Conservation (phyloP, 2,888 invertebrate species). For the Sphecodes monilicornis region DNA sequence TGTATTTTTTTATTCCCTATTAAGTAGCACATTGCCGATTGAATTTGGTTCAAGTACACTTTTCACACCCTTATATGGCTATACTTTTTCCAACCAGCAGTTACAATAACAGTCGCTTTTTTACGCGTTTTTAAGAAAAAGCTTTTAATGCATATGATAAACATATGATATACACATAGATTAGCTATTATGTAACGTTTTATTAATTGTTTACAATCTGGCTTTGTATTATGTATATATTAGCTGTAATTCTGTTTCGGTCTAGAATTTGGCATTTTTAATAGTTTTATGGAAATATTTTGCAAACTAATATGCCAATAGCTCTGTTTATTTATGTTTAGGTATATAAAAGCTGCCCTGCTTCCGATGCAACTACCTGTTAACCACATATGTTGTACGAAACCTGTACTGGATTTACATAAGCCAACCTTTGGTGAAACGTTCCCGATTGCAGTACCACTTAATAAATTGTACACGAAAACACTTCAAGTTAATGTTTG, state of each 20-base stretch:
- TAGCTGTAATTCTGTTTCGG: neutral
- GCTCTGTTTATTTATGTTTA: slow-evolving; percentile 79
- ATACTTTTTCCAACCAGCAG: too few species aligned
- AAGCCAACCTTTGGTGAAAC: slow-evolving; percentile 92
- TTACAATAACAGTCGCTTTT: too few species aligned
- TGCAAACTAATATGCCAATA: slow-evolving; percentile 9
- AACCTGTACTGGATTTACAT: slow-evolving; percentile 89
- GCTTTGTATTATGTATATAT: neutral
- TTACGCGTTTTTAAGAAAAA: too few species aligned
- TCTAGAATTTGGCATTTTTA: neutral
- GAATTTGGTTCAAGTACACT: too few species aligned
- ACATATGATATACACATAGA: too few species aligned
- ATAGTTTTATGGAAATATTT: neutral
- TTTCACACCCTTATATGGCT: too few species aligned
- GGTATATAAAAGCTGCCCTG: slow-evolving; percentile 91
- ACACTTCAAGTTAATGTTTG: slow-evolving; percentile 96
- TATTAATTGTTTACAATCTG: too few species aligned
- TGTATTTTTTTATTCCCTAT: too few species aligned
- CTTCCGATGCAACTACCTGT: slow-evolving; percentile 87
- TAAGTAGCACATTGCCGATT: too few species aligned
- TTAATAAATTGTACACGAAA: slow-evolving; percentile 93
- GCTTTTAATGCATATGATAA: too few species aligned
- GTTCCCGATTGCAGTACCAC: slow-evolving; percentile 90
- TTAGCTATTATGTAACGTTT: too few species aligned
- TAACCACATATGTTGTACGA: slow-evolving; percentile 88